Conservation (phyloP, 2,113 vertebrate genomes). For the Apodemus speciosus region DNA sequence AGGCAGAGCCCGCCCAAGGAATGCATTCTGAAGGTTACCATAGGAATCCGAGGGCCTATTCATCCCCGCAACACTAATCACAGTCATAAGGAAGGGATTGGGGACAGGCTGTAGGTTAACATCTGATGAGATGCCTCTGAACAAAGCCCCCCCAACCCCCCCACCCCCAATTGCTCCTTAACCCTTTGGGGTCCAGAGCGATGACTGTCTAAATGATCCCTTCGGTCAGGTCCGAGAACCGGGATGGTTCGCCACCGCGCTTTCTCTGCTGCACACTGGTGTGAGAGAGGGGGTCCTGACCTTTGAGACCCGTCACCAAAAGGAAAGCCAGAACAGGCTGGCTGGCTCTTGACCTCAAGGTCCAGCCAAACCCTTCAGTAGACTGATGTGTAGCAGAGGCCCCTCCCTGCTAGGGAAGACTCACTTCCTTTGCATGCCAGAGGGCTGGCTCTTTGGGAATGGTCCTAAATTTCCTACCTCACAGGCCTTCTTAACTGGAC, state of each 20-base stretch:
- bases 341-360: neutral
- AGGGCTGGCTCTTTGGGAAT: neutral
- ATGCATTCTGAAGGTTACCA: conserved; percentile 90
- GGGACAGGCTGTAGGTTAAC: conserved; percentile 88
- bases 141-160: conserved; percentile 84
- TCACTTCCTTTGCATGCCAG: neutral
- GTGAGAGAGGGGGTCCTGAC: neutral
- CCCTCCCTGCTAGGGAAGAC: accelerated
- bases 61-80: conserved; percentile 93
- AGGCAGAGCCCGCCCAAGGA: conserved; percentile 85
- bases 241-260: accelerated
- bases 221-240: neutral
- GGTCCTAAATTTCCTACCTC: neutral
- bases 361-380: neutral
- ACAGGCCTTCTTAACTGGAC: conserved; percentile 1
- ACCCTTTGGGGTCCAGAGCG: conserved; percentile 84
- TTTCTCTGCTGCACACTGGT: neutral
- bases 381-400: too few species aligned
- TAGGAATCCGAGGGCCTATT: conserved; percentile 90
- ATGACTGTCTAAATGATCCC: neutral
- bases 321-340: neutral
- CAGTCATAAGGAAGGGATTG: conserved; percentile 97
- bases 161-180: conserved; percentile 84
- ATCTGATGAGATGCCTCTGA: conserved; percentile 85
- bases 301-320: neutral